phyloP scores from a whole-genome alignment of 1,140 invertebrate genomes.

The Pantala flavescens region DNA sequence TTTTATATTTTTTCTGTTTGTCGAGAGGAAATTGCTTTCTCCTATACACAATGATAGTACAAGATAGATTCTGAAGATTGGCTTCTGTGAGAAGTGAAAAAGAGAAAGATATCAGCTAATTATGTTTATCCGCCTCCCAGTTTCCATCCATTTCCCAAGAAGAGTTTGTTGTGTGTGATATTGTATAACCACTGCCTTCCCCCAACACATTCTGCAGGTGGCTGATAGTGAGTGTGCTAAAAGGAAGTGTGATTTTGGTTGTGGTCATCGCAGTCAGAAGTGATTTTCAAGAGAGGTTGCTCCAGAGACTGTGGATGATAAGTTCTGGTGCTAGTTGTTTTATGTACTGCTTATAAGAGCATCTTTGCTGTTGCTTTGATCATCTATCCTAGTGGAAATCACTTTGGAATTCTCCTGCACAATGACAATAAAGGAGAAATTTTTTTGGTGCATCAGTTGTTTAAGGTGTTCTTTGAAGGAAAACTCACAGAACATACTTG shows the following conservation, averaged over 20 bases:
- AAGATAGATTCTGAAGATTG: background rate
- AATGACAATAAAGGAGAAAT: background rate
- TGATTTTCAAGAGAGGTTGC: background rate
- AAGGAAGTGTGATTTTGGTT: too few species aligned
- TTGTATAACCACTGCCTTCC: too few species aligned
- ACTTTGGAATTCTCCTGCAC: background rate
- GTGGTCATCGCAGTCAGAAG: background rate
- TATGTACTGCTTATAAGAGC: background rate
- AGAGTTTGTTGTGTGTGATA: background rate
- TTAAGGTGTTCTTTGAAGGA: background rate
- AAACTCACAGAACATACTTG: background rate
- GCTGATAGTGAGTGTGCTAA: too few species aligned
- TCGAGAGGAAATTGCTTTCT: background rate
- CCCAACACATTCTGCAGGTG: too few species aligned
- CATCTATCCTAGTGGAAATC: background rate
- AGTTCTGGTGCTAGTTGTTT: slow-evolving; percentile 5
- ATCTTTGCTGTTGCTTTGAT: slow-evolving; percentile 9
- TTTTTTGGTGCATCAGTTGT: background rate
- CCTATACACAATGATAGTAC: background rate
- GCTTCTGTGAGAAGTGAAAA: background rate
- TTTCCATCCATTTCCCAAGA: background rate
- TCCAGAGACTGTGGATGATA: background rate
- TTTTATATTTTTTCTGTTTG: background rate
- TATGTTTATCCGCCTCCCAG: background rate
- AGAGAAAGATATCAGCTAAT: background rate